Conservation (phyloP, 2,797 vertebrate genomes). For the Sparidentex hasta region DNA sequence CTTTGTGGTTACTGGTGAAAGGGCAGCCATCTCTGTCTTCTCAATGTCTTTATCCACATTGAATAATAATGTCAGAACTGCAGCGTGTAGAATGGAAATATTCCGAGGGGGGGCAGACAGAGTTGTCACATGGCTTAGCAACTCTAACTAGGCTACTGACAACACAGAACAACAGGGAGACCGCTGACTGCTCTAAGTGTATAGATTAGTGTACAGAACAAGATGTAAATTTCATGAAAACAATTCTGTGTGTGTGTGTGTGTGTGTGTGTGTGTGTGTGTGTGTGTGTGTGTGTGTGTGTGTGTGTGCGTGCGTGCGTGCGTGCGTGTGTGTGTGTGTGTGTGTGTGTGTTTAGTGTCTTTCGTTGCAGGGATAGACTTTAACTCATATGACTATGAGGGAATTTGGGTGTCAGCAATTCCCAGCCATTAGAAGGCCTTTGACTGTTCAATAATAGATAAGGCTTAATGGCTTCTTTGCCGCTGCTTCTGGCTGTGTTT, state of each 20-base stretch:
- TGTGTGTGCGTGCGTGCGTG: no score
- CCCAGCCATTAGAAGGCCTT: constrained; percentile 77
- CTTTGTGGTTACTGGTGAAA: constrained; percentile 55
- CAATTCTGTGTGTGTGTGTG: constrained; percentile 12
- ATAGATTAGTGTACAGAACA: constrained; percentile 13
- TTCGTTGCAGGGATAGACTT: constrained; percentile 45
- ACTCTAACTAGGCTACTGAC: constrained; percentile 33
- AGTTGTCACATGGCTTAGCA: constrained; percentile 39
- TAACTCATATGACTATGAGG: constrained; percentile 68
- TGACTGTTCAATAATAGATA: constrained; percentile 86
- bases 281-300: not conserved
- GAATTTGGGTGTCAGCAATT: constrained; percentile 77
- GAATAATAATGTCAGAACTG: constrained; percentile 62
- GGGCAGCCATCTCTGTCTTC: constrained; percentile 55
- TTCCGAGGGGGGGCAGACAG: constrained; percentile 16
- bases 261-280: not conserved
- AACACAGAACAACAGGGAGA: constrained; percentile 52
- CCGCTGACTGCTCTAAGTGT: constrained; percentile 37
- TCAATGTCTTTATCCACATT: constrained; percentile 56
- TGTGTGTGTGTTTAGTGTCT: constrained; percentile 26
- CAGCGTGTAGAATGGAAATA: constrained; percentile 43
- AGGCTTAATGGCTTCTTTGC: constrained; percentile 80
- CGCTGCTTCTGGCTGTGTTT: constrained; percentile 74
- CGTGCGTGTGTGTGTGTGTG: not conserved
- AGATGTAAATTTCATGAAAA: constrained; percentile 46